Conservation (phyloP, 2,888 invertebrate species). For the Yponomeuta malinellus region DNA sequence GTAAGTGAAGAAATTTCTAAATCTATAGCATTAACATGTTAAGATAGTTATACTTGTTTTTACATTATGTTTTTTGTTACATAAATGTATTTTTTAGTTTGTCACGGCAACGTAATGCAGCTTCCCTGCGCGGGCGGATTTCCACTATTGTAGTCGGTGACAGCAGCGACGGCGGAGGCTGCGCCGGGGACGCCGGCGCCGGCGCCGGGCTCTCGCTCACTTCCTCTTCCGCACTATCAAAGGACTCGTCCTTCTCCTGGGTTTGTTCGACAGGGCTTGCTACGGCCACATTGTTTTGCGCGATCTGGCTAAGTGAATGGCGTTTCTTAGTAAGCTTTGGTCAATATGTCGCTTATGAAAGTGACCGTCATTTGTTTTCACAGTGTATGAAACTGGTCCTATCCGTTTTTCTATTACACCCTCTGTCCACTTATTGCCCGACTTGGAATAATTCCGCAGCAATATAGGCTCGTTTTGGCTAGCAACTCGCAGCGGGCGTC, state of each 20-base stretch:
- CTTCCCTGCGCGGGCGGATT: not conserved
- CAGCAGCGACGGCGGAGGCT: not conserved
- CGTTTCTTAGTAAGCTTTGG: no score
- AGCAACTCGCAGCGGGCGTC: not conserved
- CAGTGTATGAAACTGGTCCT: conserved; percentile 16
- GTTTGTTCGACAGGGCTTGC: no score
- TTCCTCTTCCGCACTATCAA: no score
- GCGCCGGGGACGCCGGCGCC: not conserved
- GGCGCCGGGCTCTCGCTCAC: no score
- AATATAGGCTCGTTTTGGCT: conserved; percentile 7
- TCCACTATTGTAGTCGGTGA: not conserved
- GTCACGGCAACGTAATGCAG: not conserved
- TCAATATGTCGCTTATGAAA: conserved; percentile 5
- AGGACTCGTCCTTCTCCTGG: no score
- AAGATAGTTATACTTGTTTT: no score
- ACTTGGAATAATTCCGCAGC: conserved; percentile 11
- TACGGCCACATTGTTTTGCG: no score
- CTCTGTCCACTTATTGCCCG: conserved; percentile 12
- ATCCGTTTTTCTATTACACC: conserved; percentile 9
- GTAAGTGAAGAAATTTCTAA: no score
- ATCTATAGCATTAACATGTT: no score
- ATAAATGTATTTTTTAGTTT: not conserved
- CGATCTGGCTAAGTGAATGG: no score
- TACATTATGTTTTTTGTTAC: not conserved
- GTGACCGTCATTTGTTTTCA: conserved; percentile 12